Evolutionary conservation across 1,140 invertebrate species (phyloP), one percentile per base, ranked within the genome.

Genomic region (Ylistrum balloti): DNA sequence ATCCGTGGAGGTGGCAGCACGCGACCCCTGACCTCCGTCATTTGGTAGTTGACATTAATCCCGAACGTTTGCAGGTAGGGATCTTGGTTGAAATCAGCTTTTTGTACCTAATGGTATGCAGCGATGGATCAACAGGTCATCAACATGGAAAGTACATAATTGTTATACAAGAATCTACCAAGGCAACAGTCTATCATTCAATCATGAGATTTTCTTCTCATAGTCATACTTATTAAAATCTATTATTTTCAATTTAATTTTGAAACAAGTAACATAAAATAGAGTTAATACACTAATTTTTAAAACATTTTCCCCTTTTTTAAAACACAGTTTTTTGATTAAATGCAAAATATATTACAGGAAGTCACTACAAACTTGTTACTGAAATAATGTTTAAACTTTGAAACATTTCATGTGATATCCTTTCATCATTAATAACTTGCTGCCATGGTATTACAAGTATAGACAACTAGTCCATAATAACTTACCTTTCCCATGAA

Each of bases 1-100:
- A 99, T 97, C 96, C 99, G 99, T 22, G 99, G 99, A 86, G 99
- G 98, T 86, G 98, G 98, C 94, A 99, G 96, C 33, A 99, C 98
- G 33, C 99, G 98, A 33, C 99, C 99, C 91, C 99, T 97, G n/a
- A 99, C 99, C 97, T 99, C 99, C 97, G 99, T 99, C 99, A 99
- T 99, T 93, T 98, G 98, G 96, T 99, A 99, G 86, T 98, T 98
- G 93, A 99, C 99, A 33, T 98, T 98, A 90, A 99, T 97, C 86
- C 99, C 99, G 96, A 99, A 99, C 96, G 99, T 99, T 96, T 99
- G 98, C 74, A 99, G 99, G 96, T 99, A 99, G 2, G 98, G 98
- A 96, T 99, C 99, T 95, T 99, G 99, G 96, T 99, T 99, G 97
- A 99, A 99, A 96, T 99, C 99, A 28, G 99, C 99, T 93, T 99